Evolutionary conservation across 2,888 invertebrate genomes (phyloP), one percentile per base, ranked within the genome.

Genomic region (Scelioninae gen. 2): DNA sequence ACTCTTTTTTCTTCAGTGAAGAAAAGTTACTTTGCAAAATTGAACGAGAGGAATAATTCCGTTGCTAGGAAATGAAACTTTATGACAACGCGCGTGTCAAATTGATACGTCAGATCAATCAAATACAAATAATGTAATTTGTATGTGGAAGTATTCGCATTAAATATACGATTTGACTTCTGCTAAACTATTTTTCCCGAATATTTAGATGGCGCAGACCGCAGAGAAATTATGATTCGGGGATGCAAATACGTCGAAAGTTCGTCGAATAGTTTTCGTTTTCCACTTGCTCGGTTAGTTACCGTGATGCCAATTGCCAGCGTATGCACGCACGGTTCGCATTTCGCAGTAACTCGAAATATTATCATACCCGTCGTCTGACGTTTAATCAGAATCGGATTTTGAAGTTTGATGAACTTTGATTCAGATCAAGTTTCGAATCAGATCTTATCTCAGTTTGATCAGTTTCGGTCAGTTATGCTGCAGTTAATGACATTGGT

Each of bases 391-490:
- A 46, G 37, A 16, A 60, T 60, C 46, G 46, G n/a, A 63, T 41
- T 41, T 52, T 43, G 4, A 35, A 64, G 39, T 61, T 61, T 41
- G 50, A 50, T 45, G 45, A 45, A 64, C 35, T 35, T 63, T 52
- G 33, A 52, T 63, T 16, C 16, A 37, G 7, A 45, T 53, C n/a
- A 45, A 35, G 45, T 53, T 53, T 31, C 16, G 45, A n/a, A n/a
- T n/a, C n/a, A n/a, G n/a, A 64, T 53, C 63, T 45, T 45, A 64
- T 53, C 35, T 33, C 19, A 41, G 35, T 63, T 60, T 63, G 33
- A 63, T 43, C 22, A 52, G 16, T 5, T 35, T 57, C 25, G 63
- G 35, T 52, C 45, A 64, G 52, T 45, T 43, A 13, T 43, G 33
- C 22, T 15, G 10, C 45, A 16, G 10, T 13, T 52, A 22, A 52